Base-by-base conservation (phyloP, 2,113 vertebrate species). In the Xiphophorus couchianus region DNA sequence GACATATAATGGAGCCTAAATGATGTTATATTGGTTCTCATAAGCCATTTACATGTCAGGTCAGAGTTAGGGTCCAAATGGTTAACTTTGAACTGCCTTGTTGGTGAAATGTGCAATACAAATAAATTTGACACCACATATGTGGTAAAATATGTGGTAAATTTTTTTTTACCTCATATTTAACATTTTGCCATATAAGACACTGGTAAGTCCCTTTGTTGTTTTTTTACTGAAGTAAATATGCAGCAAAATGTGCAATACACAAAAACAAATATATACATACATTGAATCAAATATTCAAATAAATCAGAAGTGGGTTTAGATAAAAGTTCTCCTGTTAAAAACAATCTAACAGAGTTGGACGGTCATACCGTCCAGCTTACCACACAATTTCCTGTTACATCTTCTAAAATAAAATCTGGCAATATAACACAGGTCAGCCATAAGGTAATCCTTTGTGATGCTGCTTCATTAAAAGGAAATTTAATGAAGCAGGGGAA, bases 391-490 rank as follows among this genome's bases (percentile, higher is more conserved):
- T 31, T 74, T 83, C 68, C 68, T 58, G 63, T 28, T 27, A 3
- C 4, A 28, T 4, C 19, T 73, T 76, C 70, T 61, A 80, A 73
- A 76, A 2, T 73, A 80, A 84, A 80, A 44, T 51, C 1, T 0
- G 44, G 44, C 14, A 17, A 6, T 1, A 4, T 19, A 48, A 5
- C 15, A 4, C 10, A 44, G 42, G 42, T 42, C 39, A 14, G 39
- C 14, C 44, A 19, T 15, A 5, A 48, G 5, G 44, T 48, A 48
- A 1, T 17, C 4, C 42, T 44, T 15, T 15, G 44, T 48, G 44
- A 48, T 25, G 2, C 15, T 35, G 5, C 0, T 30, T 29, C 8
- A 58, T 66, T 39, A n/a, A 66, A 27, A 39, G 1, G 51, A 12
- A 15, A 66, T 58, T 4, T 66, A 37, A 28, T 28, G 28, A 28